Evolutionary conservation across 2,888 invertebrate genomes (phyloP).

Genomic region (Serrognathus titanus): DNA sequence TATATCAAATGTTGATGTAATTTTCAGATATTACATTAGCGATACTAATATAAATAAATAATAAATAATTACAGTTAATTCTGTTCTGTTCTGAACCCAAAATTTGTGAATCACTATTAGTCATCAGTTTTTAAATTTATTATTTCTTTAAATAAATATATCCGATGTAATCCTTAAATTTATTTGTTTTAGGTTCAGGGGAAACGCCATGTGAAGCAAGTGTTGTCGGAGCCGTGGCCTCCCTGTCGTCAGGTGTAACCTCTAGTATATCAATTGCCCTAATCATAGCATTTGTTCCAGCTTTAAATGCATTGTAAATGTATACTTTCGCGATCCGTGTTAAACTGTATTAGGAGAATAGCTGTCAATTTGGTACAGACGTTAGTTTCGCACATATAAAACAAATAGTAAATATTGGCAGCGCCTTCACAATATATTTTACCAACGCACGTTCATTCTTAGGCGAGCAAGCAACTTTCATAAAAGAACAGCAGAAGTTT

Average conservation of each 20-base stretch:
- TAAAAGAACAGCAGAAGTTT: too few species aligned
- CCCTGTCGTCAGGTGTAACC: constrained; percentile 8
- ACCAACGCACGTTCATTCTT: too few species aligned
- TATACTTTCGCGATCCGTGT: constrained; percentile 1
- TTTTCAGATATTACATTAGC: too few species aligned
- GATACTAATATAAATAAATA: too few species aligned
- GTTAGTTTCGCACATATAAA: background rate
- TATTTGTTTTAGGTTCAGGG: constrained; percentile 39
- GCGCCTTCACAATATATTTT: background rate
- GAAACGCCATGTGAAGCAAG: constrained; percentile 43
- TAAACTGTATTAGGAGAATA: constrained; percentile 1
- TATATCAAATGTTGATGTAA: too few species aligned
- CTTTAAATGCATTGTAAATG: constrained; percentile 34
- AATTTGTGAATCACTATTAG: too few species aligned
- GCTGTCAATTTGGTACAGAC: background rate
- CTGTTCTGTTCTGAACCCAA: too few species aligned
- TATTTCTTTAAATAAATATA: too few species aligned
- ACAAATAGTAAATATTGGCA: background rate
- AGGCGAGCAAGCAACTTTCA: too few species aligned
- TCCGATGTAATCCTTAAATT: background rate
- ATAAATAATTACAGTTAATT: too few species aligned
- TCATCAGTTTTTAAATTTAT: too few species aligned
- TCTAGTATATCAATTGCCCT: constrained; percentile 19
- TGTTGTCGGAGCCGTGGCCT: constrained; percentile 32
- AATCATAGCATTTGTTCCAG: constrained; percentile 28